phyloP scores from a whole-genome alignment of 2,797 vertebrate genomes.

The Dipus sagitta region DNA sequence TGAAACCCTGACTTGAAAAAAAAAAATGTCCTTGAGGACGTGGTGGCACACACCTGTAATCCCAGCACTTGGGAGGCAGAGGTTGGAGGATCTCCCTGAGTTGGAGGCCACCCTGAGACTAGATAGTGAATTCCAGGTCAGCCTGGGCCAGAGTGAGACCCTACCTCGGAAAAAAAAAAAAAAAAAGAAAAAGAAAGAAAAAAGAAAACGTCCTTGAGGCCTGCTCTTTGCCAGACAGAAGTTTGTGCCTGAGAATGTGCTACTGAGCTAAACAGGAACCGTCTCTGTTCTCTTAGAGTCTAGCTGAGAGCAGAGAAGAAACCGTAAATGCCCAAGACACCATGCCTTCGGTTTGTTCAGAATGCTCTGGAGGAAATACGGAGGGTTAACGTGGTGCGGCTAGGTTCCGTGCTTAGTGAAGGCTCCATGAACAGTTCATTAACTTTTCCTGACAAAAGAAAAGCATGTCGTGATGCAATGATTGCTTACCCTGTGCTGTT shows the following conservation, averaged over 20 bases:
- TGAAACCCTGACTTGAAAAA: too few species aligned
- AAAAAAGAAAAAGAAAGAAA: too few species aligned
- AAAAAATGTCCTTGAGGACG: too few species aligned
- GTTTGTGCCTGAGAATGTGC: neutral
- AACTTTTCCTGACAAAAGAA: constrained; percentile 29
- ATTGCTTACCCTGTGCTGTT: constrained; percentile 57
- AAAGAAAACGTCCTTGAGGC: neutral
- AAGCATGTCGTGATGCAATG: neutral
- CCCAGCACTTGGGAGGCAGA: too few species aligned
- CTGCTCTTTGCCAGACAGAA: constrained; percentile 29
- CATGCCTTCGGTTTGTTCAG: constrained; percentile 25
- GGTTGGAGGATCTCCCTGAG: too few species aligned
- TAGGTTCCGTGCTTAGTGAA: neutral
- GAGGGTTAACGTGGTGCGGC: neutral
- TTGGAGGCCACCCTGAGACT: too few species aligned
- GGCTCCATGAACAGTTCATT: neutral
- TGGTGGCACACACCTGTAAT: too few species aligned
- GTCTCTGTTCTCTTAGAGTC: neutral
- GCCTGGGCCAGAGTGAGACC: too few species aligned
- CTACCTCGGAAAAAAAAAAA: neutral
- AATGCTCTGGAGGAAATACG: constrained; percentile 25
- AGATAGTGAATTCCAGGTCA: too few species aligned
- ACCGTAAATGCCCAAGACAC: constrained; percentile 7
- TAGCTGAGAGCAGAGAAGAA: constrained; percentile 17
- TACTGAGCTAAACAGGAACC: neutral